phyloP scores from a whole-genome alignment of 2,888 invertebrate genomes.

The Diloba caeruleocephala region DNA sequence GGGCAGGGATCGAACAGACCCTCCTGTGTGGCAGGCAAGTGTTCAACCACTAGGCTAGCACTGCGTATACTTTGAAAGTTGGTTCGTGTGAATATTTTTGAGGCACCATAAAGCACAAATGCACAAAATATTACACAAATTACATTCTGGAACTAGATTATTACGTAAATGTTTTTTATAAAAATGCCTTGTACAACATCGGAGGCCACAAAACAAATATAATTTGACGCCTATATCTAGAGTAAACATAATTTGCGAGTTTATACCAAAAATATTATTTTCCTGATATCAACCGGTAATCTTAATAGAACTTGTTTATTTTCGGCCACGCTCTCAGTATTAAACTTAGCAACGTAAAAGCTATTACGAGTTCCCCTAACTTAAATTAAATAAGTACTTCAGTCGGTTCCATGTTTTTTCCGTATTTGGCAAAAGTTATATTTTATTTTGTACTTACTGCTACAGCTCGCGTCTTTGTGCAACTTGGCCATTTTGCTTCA shows the following conservation, averaged over 20 bases:
- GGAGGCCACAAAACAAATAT: conserved; percentile 17
- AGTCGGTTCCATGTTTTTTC: conserved; percentile 36
- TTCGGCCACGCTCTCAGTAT: conserved; percentile 22
- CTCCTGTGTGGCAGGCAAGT: too few relatives aligned
- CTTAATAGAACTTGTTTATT: conserved; percentile 47
- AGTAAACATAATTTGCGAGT: conserved; percentile 31
- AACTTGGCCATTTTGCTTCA: conserved; percentile 18
- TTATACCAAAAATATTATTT: conserved; percentile 27
- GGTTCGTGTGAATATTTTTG: too few relatives aligned
- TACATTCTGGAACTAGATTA: too few relatives aligned
- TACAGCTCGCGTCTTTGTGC: conserved; percentile 6
- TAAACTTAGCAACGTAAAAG: conserved; percentile 15
- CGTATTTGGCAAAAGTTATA: conserved; percentile 29
- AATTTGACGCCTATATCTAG: conserved; percentile 6
- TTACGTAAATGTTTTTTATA: conserved; percentile 1
- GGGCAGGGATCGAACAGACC: too few relatives aligned
- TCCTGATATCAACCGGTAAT: conserved; percentile 37
- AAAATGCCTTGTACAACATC: conserved; percentile 17
- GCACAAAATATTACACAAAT: too few relatives aligned
- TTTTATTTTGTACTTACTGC: conserved; percentile 27
- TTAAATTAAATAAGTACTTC: conserved; percentile 55
- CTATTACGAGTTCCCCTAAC: conserved; percentile 51
- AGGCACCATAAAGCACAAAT: too few relatives aligned
- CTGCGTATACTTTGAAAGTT: too few relatives aligned
- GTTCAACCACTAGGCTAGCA: too few relatives aligned